Evolutionary conservation across 2,113 vertebrate species (phyloP).

Genomic region (Chamaea fasciata): DNA sequence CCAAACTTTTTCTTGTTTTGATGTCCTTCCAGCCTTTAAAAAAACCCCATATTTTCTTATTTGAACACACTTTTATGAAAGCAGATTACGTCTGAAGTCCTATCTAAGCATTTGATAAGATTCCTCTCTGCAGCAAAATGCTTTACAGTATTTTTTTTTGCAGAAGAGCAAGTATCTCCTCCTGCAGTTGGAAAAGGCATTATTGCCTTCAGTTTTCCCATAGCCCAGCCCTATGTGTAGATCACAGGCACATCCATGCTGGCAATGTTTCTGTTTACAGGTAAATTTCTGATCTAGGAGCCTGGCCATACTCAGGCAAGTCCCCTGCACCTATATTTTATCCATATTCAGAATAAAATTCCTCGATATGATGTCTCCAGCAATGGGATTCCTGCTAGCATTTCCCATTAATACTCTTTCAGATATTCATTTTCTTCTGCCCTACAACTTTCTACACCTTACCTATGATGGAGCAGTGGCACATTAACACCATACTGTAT

Average conservation of each 20-base stretch:
- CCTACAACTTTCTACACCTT: not conserved
- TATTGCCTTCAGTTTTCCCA: not conserved
- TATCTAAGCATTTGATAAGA: not conserved
- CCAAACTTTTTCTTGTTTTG: not conserved
- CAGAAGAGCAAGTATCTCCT: not conserved
- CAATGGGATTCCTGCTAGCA: not conserved
- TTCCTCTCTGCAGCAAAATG: not conserved
- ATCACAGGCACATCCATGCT: not conserved
- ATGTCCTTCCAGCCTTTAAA: not conserved
- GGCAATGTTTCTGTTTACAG: not conserved
- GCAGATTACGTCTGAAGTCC: not conserved
- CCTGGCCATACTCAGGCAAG: not conserved
- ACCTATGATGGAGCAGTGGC: accelerated
- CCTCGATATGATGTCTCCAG: not conserved
- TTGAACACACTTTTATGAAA: not conserved
- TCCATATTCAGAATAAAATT: not conserved
- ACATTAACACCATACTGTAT: accelerated
- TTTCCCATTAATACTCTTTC: not conserved
- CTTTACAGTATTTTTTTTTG: not conserved
- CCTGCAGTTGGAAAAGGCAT: not conserved
- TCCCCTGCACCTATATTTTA: not conserved
- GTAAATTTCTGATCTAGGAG: not conserved
- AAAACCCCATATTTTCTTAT: not conserved
- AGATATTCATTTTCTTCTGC: not conserved
- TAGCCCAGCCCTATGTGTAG: not conserved